Evolutionary conservation across 1,140 invertebrate genomes (phyloP), one percentile per base, ranked within the genome.

Genomic region (Meloidogyne exigua): DNA sequence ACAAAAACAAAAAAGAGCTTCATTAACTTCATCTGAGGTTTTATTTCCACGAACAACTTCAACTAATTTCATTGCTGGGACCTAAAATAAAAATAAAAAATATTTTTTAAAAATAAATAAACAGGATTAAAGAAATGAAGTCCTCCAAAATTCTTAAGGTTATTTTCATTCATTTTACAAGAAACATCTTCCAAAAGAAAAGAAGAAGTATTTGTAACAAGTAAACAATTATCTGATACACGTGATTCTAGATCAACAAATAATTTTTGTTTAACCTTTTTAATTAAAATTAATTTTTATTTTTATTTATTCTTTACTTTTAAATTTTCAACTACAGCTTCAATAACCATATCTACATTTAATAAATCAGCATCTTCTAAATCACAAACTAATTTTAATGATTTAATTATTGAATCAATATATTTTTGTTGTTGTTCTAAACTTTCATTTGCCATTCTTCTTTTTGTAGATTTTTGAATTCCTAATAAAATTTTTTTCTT

Each of bases 61-160:
- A 10, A 95, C 88, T 0, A 95, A 89, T 85, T 94, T 93, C 94
- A 95, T 95, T 32, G 95, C 90, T 0, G 93, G 93, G 1, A 94
- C 94, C 49, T 57, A 39, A 39, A 39, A 3, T 32, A 32, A 32
- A 39, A 39, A 9, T 39, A 39, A 39, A 39, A 9, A 39, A 39
- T 7, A 7, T 39, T 9, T 7, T 39, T 39, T 39, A 39, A 32
- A 3, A 3, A 57, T 57, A 9, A 57, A 57, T n/a, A 9, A 18
- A 57, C 49, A 13, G 94, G 94, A 88, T 95, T 95, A 88, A 95
- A 95, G 88, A 95, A 95, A 89, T 95, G 94, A 13, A 95, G 89
- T 10, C 93, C 93, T 67, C 91, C 93, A 88, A 94, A 94, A 79
- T 89, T 86, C 79, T 91, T 90, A 26, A 42, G 76, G 78, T 88